Conservation (phyloP, 1,140 invertebrate species). For the Bombus sibiricus region DNA sequence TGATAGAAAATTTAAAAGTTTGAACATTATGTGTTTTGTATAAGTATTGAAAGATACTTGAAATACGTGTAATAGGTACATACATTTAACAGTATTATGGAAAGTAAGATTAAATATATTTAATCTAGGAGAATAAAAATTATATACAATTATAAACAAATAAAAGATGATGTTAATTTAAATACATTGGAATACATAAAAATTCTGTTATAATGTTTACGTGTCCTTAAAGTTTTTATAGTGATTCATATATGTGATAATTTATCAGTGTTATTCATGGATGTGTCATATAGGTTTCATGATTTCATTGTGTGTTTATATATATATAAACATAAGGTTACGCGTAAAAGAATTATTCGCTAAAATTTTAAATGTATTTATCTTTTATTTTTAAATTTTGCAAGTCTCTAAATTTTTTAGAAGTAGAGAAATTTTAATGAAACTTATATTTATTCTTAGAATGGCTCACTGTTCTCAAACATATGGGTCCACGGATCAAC, state of each 20-base stretch:
- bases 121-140: not conserved
- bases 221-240: not conserved
- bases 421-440: not conserved
- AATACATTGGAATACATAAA: not conserved
- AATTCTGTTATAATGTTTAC: not conserved
- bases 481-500: slow-evolving; percentile 81
- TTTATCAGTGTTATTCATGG: not conserved
- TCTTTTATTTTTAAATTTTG: not conserved
- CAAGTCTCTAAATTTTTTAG: not conserved
- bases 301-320: not conserved
- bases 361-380: no score
- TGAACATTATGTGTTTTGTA: not conserved
- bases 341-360: not conserved
- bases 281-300: not conserved
- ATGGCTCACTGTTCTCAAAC: slow-evolving; percentile 81
- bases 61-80: not conserved
- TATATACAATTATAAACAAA: not conserved
- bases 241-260: not conserved
- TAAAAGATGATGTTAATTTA: not conserved
- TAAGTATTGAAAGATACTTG: not conserved
- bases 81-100: not conserved
- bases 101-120: not conserved
- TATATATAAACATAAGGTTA: not conserved
- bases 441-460: slow-evolving; percentile 60
- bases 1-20: not conserved